These are phyloP conservation scores for Butastur rufipennis DNA, from an alignment of 2,113 vertebrate species.

Conservation along the genomic window DNA sequence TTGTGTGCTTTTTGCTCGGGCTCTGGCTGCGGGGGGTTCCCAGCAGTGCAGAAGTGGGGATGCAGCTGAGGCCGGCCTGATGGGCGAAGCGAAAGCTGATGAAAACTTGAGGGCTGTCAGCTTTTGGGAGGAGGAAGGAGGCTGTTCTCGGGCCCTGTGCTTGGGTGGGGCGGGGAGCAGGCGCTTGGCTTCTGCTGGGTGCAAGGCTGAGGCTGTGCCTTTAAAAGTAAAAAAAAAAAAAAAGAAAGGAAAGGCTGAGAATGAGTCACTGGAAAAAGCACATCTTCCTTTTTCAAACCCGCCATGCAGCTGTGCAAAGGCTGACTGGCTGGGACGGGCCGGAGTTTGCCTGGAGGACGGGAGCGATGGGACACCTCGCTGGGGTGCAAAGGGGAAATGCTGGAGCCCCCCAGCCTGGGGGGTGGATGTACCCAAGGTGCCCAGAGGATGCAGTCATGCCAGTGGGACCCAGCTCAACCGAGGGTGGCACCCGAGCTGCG, in stretches of 20 bases:
- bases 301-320: neutral
- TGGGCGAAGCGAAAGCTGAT: neutral
- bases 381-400: neutral
- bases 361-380: rapidly evolving
- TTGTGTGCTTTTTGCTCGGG: neutral
- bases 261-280: constrained; percentile 45
- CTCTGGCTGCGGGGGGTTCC: neutral
- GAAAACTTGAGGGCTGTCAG: neutral
- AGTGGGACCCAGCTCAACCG: neutral
- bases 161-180: constrained; percentile 34
- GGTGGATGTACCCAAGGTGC: too few species aligned
- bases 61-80: neutral
- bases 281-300: neutral
- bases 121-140: constrained; percentile 32
- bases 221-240: constrained; percentile 1
- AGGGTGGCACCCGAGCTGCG: neutral
- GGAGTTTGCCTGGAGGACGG: neutral
- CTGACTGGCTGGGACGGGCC: neutral
- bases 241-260: neutral
- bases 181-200: neutral
- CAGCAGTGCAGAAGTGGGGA: neutral
- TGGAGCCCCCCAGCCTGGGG: neutral
- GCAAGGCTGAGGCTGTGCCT: neutral
- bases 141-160: neutral
- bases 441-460: neutral